Evolutionary conservation across 2,888 invertebrate genomes (phyloP).

Genomic region (Lepidochrysops patricia): DNA sequence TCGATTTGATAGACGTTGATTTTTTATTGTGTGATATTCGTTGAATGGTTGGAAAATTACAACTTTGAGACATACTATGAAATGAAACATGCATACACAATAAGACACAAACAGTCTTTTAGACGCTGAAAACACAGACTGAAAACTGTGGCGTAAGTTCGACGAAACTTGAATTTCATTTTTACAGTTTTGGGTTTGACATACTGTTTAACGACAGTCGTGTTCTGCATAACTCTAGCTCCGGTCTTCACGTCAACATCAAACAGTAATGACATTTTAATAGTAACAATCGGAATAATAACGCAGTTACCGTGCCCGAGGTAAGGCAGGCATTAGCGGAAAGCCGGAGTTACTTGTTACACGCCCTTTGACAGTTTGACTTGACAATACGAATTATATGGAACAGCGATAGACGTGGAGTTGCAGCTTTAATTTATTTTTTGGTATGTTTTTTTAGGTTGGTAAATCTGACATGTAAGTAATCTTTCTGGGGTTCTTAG

Average conservation of each 20-base stretch:
- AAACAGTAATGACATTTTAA: slow-evolving; percentile 1
- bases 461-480: no score
- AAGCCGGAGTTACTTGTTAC: slow-evolving; percentile 32
- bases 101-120: no score
- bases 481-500: no score
- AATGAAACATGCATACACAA: no score
- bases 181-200: no score
- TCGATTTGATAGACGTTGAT: slow-evolving; percentile 23
- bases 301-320: slow-evolving; percentile 29
- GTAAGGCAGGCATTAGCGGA: slow-evolving; percentile 29
- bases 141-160: no score
- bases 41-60: no score
- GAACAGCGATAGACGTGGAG: slow-evolving; percentile 18
- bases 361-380: slow-evolving; percentile 25
- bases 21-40: background rate
- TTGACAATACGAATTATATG: slow-evolving; percentile 28
- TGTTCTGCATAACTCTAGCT: background rate
- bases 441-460: no score
- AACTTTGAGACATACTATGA: background rate
- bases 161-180: no score
- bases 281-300: slow-evolving; percentile 14
- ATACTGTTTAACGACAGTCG: no score
- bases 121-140: no score
- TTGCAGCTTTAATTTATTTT: background rate
- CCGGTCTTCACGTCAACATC: background rate